phyloP scores from a whole-genome alignment of 2,888 invertebrate species.

The Parnassius orleans region DNA sequence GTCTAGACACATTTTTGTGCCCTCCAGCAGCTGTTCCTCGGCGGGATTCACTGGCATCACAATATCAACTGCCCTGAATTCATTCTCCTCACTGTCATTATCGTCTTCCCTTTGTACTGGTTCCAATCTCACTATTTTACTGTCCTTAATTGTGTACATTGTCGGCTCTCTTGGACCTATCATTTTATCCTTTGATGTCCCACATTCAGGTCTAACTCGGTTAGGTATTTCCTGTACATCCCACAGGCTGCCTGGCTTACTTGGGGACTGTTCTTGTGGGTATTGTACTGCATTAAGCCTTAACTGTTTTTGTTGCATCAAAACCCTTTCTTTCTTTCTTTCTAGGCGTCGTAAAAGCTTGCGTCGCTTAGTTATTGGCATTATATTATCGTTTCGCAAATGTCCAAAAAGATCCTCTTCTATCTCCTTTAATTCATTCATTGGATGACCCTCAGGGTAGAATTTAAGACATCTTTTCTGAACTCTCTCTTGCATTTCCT shows the following conservation, averaged over 20 bases:
- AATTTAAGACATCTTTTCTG: slow-evolving; percentile 45
- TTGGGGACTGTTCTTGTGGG: slow-evolving; percentile 31
- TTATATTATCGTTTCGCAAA: slow-evolving; percentile 55
- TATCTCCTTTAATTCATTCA: slow-evolving; percentile 74
- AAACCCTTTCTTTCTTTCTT: slow-evolving; percentile 58
- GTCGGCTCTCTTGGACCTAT: slow-evolving; percentile 60
- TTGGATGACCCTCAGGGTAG: slow-evolving; percentile 73
- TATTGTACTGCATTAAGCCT: slow-evolving; percentile 34
- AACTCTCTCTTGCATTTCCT: slow-evolving; percentile 40
- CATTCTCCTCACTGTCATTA: slow-evolving; percentile 35
- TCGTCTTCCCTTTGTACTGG: slow-evolving; percentile 37
- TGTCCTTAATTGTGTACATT: slow-evolving; percentile 76
- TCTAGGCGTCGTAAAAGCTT: slow-evolving; percentile 72
- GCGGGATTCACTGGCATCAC: slow-evolving; percentile 59
- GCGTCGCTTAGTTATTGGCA: slow-evolving; percentile 65
- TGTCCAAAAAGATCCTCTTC: slow-evolving; percentile 73
- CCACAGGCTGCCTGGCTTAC: slow-evolving; percentile 62
- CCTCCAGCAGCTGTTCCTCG: slow-evolving; percentile 63
- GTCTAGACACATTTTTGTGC: slow-evolving; percentile 72
- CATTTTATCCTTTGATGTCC: slow-evolving; percentile 30
- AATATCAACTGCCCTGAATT: slow-evolving; percentile 59
- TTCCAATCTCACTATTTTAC: slow-evolving; percentile 71
- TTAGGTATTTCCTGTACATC: slow-evolving; percentile 59
- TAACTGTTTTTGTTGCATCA: slow-evolving; percentile 46
- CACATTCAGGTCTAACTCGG: slow-evolving; percentile 33